Base-by-base conservation (phyloP, 2,797 vertebrate species). In the Ptychobarbus kaznakovi region DNA sequence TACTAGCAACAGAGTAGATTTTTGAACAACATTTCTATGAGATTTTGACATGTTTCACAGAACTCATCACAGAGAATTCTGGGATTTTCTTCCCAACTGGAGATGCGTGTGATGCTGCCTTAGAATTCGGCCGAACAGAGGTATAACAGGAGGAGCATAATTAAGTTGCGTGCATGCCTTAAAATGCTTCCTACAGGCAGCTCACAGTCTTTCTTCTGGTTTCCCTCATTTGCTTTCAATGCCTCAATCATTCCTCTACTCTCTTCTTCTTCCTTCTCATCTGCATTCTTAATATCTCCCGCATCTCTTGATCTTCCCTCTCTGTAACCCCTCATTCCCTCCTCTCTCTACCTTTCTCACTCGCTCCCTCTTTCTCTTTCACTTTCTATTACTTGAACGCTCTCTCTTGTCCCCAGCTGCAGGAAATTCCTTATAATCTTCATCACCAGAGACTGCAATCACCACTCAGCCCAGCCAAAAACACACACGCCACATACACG, bases 381-480 rank as follows among this genome's bases (percentile, higher is more conserved):
- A 83, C 92, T 87, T 92, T 92, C 93, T 93, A 92, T 91, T 92
- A 80, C 80, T 79, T 13, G 65, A 66, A 74, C 69, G 86, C 86
- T 77, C 72, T 86, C 89, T 90, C 90, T 93, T 94, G 94, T 96
- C 95, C 94, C 95, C 96, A 97, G 96, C 96, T 97, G 96, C 97
- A 98, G 97, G 97, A 99, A 97, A 98, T 97, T 97, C 97, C 97
- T 97, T 96, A 98, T 97, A 96, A 96, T 97, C 97, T 97, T 96
- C 97, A 97, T 97, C 97, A 99, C 96, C 96, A 96, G 94, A 92
- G 91, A 90, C 93, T 92, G 95, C 88, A 94, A 94, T 94, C 90
- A 92, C 93, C 92, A 92, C 92, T 78, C 92, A 93, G 95, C 93
- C 92, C 94, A 95, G 96, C 96, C 96, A 96, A 94, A 94, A 65